Conservation (phyloP, 2,888 invertebrate genomes). For the Dusona sp. region DNA sequence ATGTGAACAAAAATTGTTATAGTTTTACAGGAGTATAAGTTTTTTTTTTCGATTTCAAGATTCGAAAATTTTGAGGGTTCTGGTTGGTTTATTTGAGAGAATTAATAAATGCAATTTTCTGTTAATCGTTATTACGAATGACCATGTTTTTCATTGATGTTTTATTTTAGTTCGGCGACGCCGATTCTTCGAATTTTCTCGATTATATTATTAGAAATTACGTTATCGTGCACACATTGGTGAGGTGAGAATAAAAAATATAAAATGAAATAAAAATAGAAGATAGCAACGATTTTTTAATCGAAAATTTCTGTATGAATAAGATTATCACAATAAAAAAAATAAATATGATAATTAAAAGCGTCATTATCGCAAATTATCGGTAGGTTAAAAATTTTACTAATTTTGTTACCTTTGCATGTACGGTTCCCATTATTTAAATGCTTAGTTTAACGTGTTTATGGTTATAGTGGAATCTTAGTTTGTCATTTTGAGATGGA, state of each 20-base stretch:
- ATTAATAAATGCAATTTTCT: neutral
- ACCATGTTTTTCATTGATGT: neutral
- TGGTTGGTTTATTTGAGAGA: neutral
- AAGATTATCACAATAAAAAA: neutral
- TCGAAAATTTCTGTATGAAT: conserved; percentile 6
- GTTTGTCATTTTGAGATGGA: conserved; percentile 63
- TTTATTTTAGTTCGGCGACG: neutral
- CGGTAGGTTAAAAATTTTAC: conserved; percentile 71
- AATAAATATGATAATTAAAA: neutral
- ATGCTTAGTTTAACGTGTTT: conserved; percentile 59
- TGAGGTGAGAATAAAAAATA: conserved; percentile 24
- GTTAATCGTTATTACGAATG: neutral
- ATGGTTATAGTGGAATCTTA: conserved; percentile 51
- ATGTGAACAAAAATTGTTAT: neutral
- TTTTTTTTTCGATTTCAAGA: neutral
- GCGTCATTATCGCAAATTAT: conserved; percentile 6
- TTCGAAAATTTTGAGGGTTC: neutral
- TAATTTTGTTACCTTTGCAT: conserved; percentile 84
- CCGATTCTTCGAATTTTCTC: conserved; percentile 21
- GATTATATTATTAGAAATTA: conserved; percentile 72
- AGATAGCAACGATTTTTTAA: neutral
- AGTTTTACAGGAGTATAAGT: neutral
- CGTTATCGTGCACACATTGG: conserved; percentile 55
- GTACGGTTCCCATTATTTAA: conserved; percentile 84
- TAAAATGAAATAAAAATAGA: neutral